These are phyloP conservation scores for Electrona antarctica DNA, from an alignment of 2,113 vertebrate genomes.

Conservation along the genomic window DNA sequence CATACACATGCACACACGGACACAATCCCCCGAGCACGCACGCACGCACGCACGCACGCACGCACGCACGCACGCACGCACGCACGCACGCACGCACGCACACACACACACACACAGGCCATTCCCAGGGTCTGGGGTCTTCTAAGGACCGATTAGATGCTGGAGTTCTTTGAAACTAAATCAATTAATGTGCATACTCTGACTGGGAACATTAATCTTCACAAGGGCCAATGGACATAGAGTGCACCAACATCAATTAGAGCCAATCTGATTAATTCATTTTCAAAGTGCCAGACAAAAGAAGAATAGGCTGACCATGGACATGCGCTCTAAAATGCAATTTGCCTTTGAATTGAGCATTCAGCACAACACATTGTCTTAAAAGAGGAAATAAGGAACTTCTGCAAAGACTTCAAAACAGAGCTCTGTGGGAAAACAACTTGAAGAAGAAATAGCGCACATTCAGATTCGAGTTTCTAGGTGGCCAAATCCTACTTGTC, in stretches of 20 bases:
- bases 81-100: no score
- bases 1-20: not conserved
- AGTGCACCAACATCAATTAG: conserved; percentile 14
- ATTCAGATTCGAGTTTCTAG: not conserved
- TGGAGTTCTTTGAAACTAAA: conserved; percentile 15
- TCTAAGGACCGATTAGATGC: conserved; percentile 1
- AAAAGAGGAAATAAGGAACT: not conserved
- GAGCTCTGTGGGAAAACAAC: conserved; percentile 5
- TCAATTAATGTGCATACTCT: conserved; percentile 12
- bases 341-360: conserved; percentile 16
- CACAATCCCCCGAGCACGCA: no score
- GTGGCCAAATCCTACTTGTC: not conserved
- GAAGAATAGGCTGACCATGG: not conserved
- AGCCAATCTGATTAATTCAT: conserved; percentile 20
- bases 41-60: no score
- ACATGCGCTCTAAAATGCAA: not conserved
- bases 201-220: conserved; percentile 16
- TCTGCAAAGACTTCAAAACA: not conserved
- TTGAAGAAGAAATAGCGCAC: not conserved
- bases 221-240: not conserved
- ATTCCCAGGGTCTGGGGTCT: conserved; percentile 8
- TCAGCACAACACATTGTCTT: not conserved
- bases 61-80: no score
- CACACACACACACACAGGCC: not conserved
- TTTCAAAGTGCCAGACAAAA: conserved; percentile 1